Base-by-base conservation (phyloP, 1,140 invertebrate species). In the Hylaeus anthracinus region DNA sequence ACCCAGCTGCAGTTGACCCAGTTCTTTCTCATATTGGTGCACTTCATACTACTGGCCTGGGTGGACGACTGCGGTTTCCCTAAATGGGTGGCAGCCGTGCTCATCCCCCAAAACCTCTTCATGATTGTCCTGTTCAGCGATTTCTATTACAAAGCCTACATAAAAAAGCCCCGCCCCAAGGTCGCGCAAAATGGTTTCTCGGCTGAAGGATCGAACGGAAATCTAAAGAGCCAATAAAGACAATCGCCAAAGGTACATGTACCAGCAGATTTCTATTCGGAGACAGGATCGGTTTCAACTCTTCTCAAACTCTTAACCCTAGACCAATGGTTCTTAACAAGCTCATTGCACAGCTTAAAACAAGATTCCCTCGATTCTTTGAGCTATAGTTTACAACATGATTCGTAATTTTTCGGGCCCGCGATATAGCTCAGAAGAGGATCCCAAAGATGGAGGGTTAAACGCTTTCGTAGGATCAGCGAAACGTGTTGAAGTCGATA, bases 131-230 rank as follows among this genome's bases (percentile, higher is more conserved):
- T 99, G 4, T 99, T 98, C 89, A 94, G 94, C 2, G 96, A 98
- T 74, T 99, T 98, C 94, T 99, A 98, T 88, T 95, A 96, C 73
- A 96, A 97, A 89, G 94, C 96, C 1, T 98, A 99, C 88, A 87
- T 95, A 0, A 94, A 92, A 67, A 94, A 92, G 51, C 58, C 66
- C 65, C 94, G 91, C 43, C 55, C 70, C 15, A 79, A 73, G 51
- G 26, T 5, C 39, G 3, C 10, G 10, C 2, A 58, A 70, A 87
- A 82, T 26, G 66, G n/a, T 41, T 0, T 65, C 45, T 37, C 15
- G 75, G 61, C 72, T 9, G 80, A 88, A 39, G 10, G 65, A 1
- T 3, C 72, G 0, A 90, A 91, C 81, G 85, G 78, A 2, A 90
- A 91, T 58, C 4, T 71, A 0, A 93, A 92, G 51, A 76, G 26